Conservation (phyloP, 2,113 vertebrate genomes). For the Silurus glanis region DNA sequence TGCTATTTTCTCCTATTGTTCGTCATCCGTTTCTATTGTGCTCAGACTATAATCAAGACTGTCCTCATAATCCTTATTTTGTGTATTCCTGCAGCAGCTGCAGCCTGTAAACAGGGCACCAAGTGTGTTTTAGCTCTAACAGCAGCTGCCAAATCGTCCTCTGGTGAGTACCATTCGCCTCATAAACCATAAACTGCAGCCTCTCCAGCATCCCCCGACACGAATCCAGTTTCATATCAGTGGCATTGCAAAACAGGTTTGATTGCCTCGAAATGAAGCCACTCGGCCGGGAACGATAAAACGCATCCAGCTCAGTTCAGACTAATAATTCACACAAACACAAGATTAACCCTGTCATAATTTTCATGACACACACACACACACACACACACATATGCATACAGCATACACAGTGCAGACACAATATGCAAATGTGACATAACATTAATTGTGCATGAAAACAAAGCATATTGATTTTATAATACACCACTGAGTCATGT, state of each 20-base stretch:
- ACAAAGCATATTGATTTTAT: conserved; percentile 24
- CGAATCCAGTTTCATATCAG: conserved; percentile 13
- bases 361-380: neutral
- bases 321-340: conserved; percentile 8
- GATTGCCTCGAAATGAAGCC: conserved; percentile 37
- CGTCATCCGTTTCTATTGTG: neutral
- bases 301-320: neutral
- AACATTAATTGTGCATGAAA: neutral
- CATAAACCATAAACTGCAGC: conserved; percentile 16
- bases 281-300: conserved; percentile 21
- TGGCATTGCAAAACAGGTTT: conserved; percentile 12
- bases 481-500: conserved; percentile 28
- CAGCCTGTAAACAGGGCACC: neutral
- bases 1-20: neutral
- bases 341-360: conserved; percentile 7
- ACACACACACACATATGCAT: too few relatives aligned
- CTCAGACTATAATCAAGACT: conserved; percentile 8
- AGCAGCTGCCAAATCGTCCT: conserved; percentile 2
- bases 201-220: neutral
- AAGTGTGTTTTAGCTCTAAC: neutral
- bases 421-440: neutral
- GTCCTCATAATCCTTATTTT: conserved; percentile 7
- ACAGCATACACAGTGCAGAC: neutral
- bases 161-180: conserved; percentile 6
- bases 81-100: conserved; percentile 8